Percentiles rank a stretch among this genome's conserved stretches.
These are phyloP conservation scores for Argentina silus DNA, from an alignment of 2,797 vertebrate species.

Conservation along the genomic window DNA sequence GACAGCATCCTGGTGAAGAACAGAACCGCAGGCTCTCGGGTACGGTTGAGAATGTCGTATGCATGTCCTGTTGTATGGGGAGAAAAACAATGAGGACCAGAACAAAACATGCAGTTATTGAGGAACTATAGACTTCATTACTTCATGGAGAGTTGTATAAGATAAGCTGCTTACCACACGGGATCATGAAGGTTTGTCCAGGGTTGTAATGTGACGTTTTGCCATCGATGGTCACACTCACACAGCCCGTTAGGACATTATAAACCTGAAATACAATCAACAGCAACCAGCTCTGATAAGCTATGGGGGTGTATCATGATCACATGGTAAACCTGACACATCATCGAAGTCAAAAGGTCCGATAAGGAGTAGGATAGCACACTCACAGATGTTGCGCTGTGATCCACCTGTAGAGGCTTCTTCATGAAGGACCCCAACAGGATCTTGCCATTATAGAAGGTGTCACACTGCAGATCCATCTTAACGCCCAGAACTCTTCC, in stretches of 20 bases:
- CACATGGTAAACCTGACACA: too few relatives aligned
- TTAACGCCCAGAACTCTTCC: conserved; percentile 69
- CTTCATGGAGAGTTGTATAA: too few relatives aligned
- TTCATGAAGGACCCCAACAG: conserved; percentile 79
- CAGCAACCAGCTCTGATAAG: neutral
- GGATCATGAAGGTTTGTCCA: conserved; percentile 73
- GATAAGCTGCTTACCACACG: conserved; percentile 65
- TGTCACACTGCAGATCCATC: conserved; percentile 59
- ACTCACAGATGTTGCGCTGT: conserved; percentile 73
- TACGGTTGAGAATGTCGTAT: conserved; percentile 75
- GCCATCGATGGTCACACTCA: conserved; percentile 64
- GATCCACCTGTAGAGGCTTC: conserved; percentile 80
- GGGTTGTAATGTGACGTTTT: conserved; percentile 46
- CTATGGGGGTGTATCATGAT: neutral
- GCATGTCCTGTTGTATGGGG: conserved; percentile 62
- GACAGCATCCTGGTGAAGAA: conserved; percentile 69
- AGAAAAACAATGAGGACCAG: conserved; percentile 11
- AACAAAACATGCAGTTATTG: neutral
- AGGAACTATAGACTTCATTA: neutral
- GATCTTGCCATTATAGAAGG: conserved; percentile 74
- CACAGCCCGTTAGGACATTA: conserved; percentile 72
- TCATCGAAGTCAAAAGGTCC: too few relatives aligned
- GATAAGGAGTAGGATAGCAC: neutral
- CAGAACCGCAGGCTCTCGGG: conserved; percentile 70
- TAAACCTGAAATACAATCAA: conserved; percentile 66